These are phyloP conservation scores for Selenia dentaria DNA, from an alignment of 2,888 invertebrate genomes.

Conservation along the genomic window DNA sequence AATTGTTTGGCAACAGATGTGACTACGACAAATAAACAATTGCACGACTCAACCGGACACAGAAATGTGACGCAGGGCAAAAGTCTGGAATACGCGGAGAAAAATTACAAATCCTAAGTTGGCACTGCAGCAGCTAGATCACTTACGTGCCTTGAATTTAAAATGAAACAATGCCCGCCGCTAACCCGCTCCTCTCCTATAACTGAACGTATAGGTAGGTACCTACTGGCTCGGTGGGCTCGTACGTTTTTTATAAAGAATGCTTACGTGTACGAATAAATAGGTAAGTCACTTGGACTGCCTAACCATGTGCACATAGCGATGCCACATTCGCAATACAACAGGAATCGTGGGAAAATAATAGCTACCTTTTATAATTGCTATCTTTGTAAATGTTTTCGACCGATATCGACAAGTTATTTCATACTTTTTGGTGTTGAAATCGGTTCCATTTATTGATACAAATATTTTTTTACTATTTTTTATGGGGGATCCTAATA, in stretches of 20 bases:
- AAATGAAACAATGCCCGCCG: constrained; percentile 18
- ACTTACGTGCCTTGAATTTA: constrained; percentile 23
- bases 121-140: constrained; percentile 19
- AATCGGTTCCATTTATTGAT: too few species aligned
- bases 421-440: too few species aligned
- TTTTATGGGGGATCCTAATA: too few species aligned
- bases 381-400: too few species aligned
- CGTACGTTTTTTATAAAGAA: constrained; percentile 16
- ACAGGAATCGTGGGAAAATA: background rate
- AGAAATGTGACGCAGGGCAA: background rate
- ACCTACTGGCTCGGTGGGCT: background rate
- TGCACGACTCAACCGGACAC: too few species aligned
- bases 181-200: constrained; percentile 7
- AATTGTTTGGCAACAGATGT: too few species aligned
- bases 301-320: too few species aligned
- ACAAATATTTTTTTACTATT: too few species aligned
- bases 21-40: too few species aligned
- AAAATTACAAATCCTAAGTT: constrained; percentile 22
- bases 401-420: too few species aligned
- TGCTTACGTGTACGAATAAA: constrained; percentile 17
- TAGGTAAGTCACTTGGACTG: too few species aligned
- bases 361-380: background rate
- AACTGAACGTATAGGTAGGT: background rate
- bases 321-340: background rate
- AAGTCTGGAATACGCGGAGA: constrained; percentile 9